Evolutionary conservation across 2,113 vertebrate species (phyloP).

Genomic region (Mastomys natalensis): DNA sequence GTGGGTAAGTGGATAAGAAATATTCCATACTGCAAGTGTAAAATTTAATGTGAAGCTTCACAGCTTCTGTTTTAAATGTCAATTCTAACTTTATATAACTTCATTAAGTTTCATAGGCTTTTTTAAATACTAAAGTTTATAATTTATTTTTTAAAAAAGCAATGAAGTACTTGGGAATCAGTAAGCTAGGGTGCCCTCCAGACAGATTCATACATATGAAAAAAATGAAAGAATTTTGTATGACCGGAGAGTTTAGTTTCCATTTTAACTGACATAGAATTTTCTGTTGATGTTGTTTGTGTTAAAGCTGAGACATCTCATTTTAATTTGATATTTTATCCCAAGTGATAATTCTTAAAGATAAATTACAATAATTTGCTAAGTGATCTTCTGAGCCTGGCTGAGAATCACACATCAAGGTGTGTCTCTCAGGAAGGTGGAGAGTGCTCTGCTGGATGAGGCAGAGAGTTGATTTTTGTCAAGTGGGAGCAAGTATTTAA

Average conservation of each 20-base stretch:
- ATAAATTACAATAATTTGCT: not conserved
- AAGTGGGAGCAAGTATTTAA: not conserved
- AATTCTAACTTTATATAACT: not conserved
- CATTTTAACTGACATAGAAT: not conserved
- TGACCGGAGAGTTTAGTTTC: not conserved
- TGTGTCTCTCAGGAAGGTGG: not conserved
- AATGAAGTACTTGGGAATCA: not conserved
- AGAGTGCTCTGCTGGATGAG: not conserved
- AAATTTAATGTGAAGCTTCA: not conserved
- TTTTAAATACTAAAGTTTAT: not conserved
- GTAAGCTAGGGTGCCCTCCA: accelerated
- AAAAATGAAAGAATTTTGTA: not conserved
- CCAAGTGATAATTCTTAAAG: not conserved
- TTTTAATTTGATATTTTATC: conserved; percentile 1
- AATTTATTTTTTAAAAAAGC: not conserved
- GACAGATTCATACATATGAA: not conserved
- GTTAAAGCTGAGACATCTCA: not conserved
- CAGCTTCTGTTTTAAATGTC: not conserved
- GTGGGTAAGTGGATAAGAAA: not conserved
- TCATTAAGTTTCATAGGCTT: not conserved
- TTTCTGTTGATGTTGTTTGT: not conserved
- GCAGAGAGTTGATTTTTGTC: not conserved
- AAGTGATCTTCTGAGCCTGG: not conserved
- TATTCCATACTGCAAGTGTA: not conserved
- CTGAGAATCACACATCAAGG: not conserved